Evolutionary conservation across 2,113 vertebrate genomes (phyloP).

Genomic region (Triplophysa dalaica): DNA sequence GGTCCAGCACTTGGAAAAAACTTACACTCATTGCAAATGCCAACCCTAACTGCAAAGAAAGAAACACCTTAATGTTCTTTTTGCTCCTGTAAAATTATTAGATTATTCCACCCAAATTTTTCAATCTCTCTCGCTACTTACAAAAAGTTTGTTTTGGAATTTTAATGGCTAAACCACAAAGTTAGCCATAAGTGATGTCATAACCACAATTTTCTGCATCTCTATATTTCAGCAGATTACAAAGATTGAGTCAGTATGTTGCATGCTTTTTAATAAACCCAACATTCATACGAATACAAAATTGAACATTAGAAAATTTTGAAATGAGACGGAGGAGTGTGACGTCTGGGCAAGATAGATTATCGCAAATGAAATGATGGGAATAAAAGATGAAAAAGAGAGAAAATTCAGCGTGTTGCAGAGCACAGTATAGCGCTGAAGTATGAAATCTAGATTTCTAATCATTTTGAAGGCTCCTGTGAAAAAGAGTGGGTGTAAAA

Average conservation of each 20-base stretch:
- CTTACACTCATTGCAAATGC: background rate
- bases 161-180: constrained; percentile 15
- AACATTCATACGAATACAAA: constrained; percentile 38
- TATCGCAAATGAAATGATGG: constrained; percentile 18
- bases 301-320: constrained; percentile 31
- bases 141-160: constrained; percentile 14
- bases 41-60: constrained; percentile 19
- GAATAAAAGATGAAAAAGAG: background rate
- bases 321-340: background rate
- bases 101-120: background rate
- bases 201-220: constrained; percentile 14
- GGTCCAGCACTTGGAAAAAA: background rate
- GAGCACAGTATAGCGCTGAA: background rate
- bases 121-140: background rate
- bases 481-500: constrained; percentile 7
- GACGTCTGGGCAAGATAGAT: constrained; percentile 15
- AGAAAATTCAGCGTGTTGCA: background rate
- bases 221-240: constrained; percentile 33
- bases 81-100: background rate
- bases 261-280: constrained; percentile 39
- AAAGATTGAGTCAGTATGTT: constrained; percentile 49
- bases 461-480: constrained; percentile 17
- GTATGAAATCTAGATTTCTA: constrained; percentile 35
- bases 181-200: constrained; percentile 17
- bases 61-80: constrained; percentile 7